Base-by-base conservation (phyloP, 92 coral and sea anemone species). In the Palythoa caribaeorum region DNA sequence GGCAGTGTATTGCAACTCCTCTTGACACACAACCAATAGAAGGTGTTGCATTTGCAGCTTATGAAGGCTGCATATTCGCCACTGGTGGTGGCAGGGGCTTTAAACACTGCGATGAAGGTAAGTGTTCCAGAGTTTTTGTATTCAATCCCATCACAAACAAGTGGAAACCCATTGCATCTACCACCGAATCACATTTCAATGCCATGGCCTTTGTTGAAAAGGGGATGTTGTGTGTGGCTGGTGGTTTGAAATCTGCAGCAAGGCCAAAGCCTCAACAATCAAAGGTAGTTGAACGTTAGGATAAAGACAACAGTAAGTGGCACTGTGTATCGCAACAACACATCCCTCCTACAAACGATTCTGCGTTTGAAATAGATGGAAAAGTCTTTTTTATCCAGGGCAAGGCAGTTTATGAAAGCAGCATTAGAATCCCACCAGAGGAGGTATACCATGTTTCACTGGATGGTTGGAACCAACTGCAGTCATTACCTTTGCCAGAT, bases 381-480 rank as follows among this genome's bases (percentile, higher is more conserved):
- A 78, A 72, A 20, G 83, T 90, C 20, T 90, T 38, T 68, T 90
- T 90, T 16, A 47, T 90, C 76, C 78, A 71, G 5, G 92, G 90
- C 60, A 15, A 15, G 36, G 35, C 77, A 85, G 92, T 81, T 52
- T 78, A 50, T 9, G 90, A 90, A 50, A 86, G 92, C 37, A 90
- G 90, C 40, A 79, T 90, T 70, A 71, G 73, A 63, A 90, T 90
- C 21, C 77, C 57, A 1, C 87, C 80, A 16, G 63, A 59, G 12
- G 92, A 90, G 73, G 90, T 78, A 47, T 90, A 90, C 71, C 92
- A 90, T 62, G 39, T 90, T 21, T 78, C 87, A 15, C 76, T 90
- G 13, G 71, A 71, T 3, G 90, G 87, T 9, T 90, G 92, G 92
- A 35, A 63, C 47, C 70, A 84, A 9, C 37, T 84, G 38, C 11